Conservation (phyloP, 2,113 vertebrate species). For the Todiramphus chloris region DNA sequence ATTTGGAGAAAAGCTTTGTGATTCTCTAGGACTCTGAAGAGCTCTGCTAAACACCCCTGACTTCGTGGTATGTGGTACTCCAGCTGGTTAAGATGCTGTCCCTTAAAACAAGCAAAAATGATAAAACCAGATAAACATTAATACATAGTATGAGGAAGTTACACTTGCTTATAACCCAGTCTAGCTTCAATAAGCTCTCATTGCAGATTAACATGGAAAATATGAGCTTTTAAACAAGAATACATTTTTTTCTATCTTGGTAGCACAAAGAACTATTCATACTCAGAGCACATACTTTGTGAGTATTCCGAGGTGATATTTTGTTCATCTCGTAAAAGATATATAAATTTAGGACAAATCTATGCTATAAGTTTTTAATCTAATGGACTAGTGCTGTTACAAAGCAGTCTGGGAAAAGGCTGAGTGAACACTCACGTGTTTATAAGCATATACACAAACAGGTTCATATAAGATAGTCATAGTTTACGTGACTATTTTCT, state of each 20-base stretch:
- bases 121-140: neutral
- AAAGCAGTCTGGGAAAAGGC: neutral
- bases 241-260: neutral
- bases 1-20: slow-evolving; percentile 53
- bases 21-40: slow-evolving; percentile 69
- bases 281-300: neutral
- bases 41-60: slow-evolving; percentile 57
- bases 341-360: neutral
- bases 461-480: neutral
- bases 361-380: neutral
- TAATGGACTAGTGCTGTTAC: neutral
- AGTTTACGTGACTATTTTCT: neutral
- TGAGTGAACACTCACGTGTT: neutral
- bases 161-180: neutral
- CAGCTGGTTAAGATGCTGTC: slow-evolving; percentile 57
- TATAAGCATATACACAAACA: neutral
- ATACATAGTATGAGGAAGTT: neutral
- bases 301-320: neutral
- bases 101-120: slow-evolving; percentile 24
- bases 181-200: neutral
- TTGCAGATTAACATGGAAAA: neutral
- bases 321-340: neutral
- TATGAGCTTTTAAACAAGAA: neutral
- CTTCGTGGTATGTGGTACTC: slow-evolving; percentile 63
- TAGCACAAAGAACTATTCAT: neutral